Percentiles rank a stretch among this genome's conserved stretches.
phyloP scores from a whole-genome alignment of 2,888 invertebrate genomes.

The Napeogenes sylphis region DNA sequence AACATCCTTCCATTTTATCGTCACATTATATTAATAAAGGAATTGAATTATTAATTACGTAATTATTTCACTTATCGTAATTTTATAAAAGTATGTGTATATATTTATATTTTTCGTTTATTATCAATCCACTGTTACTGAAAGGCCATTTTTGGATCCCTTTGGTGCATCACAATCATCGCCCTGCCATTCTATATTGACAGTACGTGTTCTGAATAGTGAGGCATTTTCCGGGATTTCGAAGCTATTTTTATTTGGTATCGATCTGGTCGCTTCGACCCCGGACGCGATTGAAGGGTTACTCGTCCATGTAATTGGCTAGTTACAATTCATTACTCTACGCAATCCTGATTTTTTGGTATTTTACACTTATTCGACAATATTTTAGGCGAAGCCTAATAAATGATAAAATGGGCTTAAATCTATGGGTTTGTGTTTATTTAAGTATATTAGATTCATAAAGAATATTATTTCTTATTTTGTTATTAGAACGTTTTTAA shows the following conservation, averaged over 20 bases:
- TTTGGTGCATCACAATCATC: conserved; percentile 73
- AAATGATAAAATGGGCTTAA: no score
- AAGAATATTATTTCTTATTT: no score
- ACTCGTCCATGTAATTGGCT: conserved; percentile 69
- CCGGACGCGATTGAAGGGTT: conserved; percentile 65
- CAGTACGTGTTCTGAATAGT: conserved; percentile 69
- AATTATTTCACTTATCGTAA: no score
- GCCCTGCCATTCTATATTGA: conserved; percentile 70
- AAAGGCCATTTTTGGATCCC: conserved; percentile 53
- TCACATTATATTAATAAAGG: not conserved
- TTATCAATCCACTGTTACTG: conserved; percentile 64
- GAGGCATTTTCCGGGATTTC: conserved; percentile 67
- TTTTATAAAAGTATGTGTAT: no score
- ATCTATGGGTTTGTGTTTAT: no score
- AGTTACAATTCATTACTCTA: conserved; percentile 73
- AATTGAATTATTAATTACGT: no score
- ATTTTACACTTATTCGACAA: conserved; percentile 36
- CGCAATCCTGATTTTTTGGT: conserved; percentile 50
- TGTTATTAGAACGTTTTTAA: no score
- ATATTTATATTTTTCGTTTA: conserved; percentile 40
- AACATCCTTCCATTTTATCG: not conserved
- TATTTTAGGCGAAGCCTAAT: not conserved
- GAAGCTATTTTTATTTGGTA: conserved; percentile 71
- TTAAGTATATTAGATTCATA: no score
- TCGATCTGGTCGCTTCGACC: conserved; percentile 50